Evolutionary conservation across 1,140 invertebrate species (phyloP).

Genomic region (Microvelia longipes): DNA sequence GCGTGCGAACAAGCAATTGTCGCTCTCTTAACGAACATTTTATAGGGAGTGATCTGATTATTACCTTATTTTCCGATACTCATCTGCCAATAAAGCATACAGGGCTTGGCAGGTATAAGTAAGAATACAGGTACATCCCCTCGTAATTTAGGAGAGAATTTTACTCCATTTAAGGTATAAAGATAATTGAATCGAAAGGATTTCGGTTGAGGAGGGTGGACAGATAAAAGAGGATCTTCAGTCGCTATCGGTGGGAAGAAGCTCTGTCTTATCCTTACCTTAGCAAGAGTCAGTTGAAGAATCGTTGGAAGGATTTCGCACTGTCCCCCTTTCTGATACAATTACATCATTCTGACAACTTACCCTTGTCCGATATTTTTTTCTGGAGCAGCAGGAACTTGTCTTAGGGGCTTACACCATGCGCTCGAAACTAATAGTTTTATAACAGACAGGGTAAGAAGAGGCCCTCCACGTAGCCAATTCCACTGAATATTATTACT

Average conservation of each 20-base stretch:
- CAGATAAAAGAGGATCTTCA: neutral
- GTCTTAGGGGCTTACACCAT: neutral
- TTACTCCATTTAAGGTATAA: neutral
- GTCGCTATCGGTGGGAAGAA: neutral
- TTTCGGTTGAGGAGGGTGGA: neutral
- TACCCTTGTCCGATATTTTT: neutral
- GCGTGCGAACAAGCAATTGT: neutral
- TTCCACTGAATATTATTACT: constrained; percentile 2
- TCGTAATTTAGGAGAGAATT: neutral
- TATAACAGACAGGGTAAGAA: neutral
- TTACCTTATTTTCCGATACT: neutral
- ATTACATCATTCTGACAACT: neutral
- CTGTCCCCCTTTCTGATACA: neutral
- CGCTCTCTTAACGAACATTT: neutral
- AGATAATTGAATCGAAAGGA: neutral
- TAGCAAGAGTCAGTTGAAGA: neutral
- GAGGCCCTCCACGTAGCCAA: neutral
- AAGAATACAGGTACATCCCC: neutral
- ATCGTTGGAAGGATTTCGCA: neutral
- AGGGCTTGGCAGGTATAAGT: neutral
- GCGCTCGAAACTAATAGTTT: neutral
- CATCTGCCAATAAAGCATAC: neutral
- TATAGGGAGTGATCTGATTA: neutral
- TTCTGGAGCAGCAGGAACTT: neutral
- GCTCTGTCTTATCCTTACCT: neutral